Evolutionary conservation across 2,113 vertebrate species (phyloP).

Genomic region (Rhabdomys dilectus): DNA sequence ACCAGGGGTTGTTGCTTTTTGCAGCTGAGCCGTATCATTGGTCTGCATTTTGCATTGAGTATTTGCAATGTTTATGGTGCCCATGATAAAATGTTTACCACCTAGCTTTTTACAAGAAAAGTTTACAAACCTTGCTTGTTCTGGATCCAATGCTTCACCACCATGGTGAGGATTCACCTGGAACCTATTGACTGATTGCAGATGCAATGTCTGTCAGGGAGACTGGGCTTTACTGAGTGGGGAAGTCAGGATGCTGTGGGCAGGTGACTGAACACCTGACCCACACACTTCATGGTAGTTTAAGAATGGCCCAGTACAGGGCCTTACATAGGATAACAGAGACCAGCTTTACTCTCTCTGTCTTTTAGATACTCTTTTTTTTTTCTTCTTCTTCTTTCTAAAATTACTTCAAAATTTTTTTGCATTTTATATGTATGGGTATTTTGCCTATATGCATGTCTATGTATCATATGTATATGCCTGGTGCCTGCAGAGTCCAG

Average conservation of each 20-base stretch:
- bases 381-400: neutral
- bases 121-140: neutral
- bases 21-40: neutral
- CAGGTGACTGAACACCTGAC: conserved; percentile 25
- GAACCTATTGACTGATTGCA: neutral
- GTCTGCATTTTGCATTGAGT: neutral
- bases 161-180: neutral
- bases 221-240: neutral
- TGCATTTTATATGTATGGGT: neutral
- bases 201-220: neutral
- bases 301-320: conserved; percentile 3
- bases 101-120: neutral
- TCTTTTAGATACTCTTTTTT: neutral
- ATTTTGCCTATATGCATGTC: neutral
- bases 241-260: neutral
- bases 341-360: neutral
- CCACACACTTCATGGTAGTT: neutral
- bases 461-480: neutral
- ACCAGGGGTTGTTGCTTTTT: neutral
- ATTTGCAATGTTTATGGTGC: neutral
- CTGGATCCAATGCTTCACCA: neutral
- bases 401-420: neutral
- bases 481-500: neutral
- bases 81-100: neutral
- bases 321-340: neutral